These are phyloP conservation scores for Frankliniella intonsa DNA, from an alignment of 2,888 invertebrate species.

Conservation along the genomic window DNA sequence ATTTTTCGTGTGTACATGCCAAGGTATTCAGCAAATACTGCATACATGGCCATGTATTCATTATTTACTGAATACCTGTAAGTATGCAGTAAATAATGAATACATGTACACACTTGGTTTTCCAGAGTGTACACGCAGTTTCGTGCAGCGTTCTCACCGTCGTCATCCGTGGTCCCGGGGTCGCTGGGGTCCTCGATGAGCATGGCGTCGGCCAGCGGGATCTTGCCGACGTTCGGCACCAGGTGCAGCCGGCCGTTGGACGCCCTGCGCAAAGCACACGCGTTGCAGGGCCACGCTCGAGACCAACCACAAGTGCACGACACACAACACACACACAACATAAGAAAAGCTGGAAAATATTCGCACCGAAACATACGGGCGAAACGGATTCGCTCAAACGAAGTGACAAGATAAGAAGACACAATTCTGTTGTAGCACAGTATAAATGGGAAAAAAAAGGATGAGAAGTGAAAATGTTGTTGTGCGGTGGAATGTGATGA, in stretches of 20 bases:
- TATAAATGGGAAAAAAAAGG: no score
- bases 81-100: no score
- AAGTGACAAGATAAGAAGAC: no score
- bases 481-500: not conserved
- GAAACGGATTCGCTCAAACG: not conserved
- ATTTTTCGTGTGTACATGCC: no score
- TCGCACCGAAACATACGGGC: not conserved
- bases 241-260: constrained; percentile 82
- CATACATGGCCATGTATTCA: no score
- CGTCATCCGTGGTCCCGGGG: constrained; percentile 59
- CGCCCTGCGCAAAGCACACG: constrained; percentile 49
- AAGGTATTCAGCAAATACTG: no score
- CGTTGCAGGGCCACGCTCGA: not conserved
- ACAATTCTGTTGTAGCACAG: no score
- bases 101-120: no score
- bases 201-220: constrained; percentile 77
- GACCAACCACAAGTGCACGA: not conserved
- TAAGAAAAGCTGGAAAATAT: constrained; percentile 22
- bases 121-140: not conserved
- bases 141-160: constrained; percentile 50
- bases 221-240: constrained; percentile 72
- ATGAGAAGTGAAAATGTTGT: no score
- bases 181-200: constrained; percentile 80
- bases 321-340: constrained; percentile 11
- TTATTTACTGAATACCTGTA: no score